Evolutionary conservation across 2,797 vertebrate species (phyloP), one percentile per base, ranked within the genome.

Genomic region (Setipinna tenuifilis): DNA sequence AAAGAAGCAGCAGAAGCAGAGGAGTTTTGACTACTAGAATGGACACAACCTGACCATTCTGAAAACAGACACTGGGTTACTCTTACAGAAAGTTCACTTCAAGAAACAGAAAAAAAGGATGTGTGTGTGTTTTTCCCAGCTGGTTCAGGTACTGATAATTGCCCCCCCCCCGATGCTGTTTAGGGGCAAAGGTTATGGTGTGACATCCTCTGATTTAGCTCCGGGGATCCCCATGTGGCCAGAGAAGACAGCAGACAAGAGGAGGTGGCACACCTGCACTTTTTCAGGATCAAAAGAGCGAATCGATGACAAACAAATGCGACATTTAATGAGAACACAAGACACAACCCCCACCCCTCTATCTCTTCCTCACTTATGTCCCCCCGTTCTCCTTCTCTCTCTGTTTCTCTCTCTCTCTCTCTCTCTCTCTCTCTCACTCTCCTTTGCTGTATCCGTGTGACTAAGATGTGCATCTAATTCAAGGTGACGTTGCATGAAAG

Each of bases 401-500:
- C 58, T 68, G 28, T 75, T 19, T 75, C 31, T 75, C 23, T 21
- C 41, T 19, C 19, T 41, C 71, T 41, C 71, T 44, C 17, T 31
- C 3, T 19, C 71, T 78, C 16, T 44, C 31, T 78, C 71, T 41
- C 71, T 25, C 62, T 62, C 46, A 17, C 85, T 71, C 83, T 71
- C 28, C 71, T 78, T 1, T 44, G 7, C 65, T 62, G 41, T 19
- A 84, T 62, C 83, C 75, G 54, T 78, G 83, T 87, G 83, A 89
- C 83, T 87, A 86, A 88, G 81, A 88, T 46, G 68, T 44, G 84
- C 48, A 87, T 14, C 65, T 90, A 88, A 92, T 86, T 61, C 84
- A 85, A 81, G 83, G 57, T 89, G 91, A 88, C 91, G 85, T 89
- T 82, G 83, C 84, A 21, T 61, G 68, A 88, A 87, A 87, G 44